Evolutionary conservation across 1,140 invertebrate genomes (phyloP), one percentile per base, ranked within the genome.

Genomic region (Tetranychus cinnabarinus): DNA sequence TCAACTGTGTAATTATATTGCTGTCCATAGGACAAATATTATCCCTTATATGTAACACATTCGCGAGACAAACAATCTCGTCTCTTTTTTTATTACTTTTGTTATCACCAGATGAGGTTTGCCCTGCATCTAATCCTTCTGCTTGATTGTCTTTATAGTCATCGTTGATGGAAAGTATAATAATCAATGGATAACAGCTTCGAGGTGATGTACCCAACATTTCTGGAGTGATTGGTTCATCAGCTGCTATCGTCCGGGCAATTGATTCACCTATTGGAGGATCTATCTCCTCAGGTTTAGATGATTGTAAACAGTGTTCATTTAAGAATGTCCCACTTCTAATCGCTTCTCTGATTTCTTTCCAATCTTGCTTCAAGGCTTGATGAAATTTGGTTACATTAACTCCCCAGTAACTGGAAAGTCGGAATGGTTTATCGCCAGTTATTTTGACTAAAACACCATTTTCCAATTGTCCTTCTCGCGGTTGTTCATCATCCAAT

Each of bases 41-140:
- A 72, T 85, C 83, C 66, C 80, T 80, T 63, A 86, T 83, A 68
- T 85, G 83, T 10, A 86, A 78, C n/a, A 85, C 81, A 66, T 80
- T 84, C 66, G 85, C 79, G 61, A 85, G 69, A 37, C 47, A 56
- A 50, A 62, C 31, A 5, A 63, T 31, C 34, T 63, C 58, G 23
- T 59, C 50, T 45, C 55, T 57, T 56, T 42, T 10, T 36, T 63
- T 52, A 1, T 39, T 42, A 23, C 56, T 46, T 15, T 62, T 62
- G 10, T 33, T 7, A n/a, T 35, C 13, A 8, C 33, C 23, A 5
- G 5, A 6, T 42, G 39, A 42, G 39, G 39, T 42, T 42, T 42
- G 39, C 5, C 10, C 10, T 42, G 39, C 39, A 42, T 6, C 39
- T 39, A 15, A n/a, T 52, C 50, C n/a, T 23, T 33, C 23, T 13